These are phyloP conservation scores for Sebastes kiyomatsui DNA, from an alignment of 2,797 vertebrate species.

Conservation along the genomic window DNA sequence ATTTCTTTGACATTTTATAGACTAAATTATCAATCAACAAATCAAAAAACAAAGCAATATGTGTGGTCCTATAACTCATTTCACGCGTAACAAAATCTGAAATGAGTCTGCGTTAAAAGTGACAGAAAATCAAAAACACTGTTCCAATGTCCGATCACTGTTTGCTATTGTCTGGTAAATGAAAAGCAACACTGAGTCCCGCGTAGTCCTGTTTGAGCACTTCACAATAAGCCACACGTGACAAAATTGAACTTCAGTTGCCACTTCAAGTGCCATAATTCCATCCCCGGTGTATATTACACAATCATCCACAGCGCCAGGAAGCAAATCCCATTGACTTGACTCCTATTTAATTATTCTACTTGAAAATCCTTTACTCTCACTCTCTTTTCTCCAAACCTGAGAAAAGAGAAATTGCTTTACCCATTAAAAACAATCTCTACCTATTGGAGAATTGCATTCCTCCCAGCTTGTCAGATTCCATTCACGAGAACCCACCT, in stretches of 20 bases:
- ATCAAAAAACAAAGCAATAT: not conserved
- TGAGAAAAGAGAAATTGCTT: conserved; percentile 32
- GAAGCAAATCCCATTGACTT: conserved; percentile 69
- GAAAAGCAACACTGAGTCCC: not conserved
- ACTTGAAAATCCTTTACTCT: conserved; percentile 56
- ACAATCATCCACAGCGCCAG: conserved; percentile 52
- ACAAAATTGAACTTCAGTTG: conserved; percentile 64
- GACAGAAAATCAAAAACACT: not conserved
- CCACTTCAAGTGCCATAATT: conserved; percentile 57
- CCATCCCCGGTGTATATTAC: conserved; percentile 55
- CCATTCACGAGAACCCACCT: conserved; percentile 48
- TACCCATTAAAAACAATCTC: conserved; percentile 28
- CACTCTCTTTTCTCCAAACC: conserved; percentile 40
- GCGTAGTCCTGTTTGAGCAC: conserved; percentile 10
- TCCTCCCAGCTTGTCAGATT: conserved; percentile 47
- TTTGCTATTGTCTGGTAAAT: conserved; percentile 3
- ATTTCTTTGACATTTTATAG: not conserved
- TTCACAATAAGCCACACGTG: conserved; percentile 57
- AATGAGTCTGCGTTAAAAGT: not conserved
- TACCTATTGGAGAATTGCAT: conserved; percentile 44
- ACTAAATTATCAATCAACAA: not conserved
- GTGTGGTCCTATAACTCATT: not conserved
- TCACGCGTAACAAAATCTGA: not conserved
- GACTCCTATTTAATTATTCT: conserved; percentile 73
- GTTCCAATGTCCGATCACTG: not conserved